Conservation (phyloP, 2,888 invertebrate species). For the Leptinotarsa juncta region DNA sequence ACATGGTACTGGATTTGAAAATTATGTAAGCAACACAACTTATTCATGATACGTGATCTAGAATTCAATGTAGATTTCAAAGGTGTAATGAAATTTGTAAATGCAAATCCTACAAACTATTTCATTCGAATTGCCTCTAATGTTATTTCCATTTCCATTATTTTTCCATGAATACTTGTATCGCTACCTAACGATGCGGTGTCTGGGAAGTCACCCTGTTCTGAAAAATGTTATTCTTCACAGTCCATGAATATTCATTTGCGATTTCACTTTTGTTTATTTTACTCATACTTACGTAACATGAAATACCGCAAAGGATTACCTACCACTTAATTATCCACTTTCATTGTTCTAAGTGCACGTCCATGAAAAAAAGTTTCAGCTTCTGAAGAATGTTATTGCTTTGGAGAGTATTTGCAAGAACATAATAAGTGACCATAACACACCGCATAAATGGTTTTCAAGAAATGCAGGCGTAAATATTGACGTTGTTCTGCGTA, state of each 20-base stretch:
- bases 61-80: too few relatives aligned
- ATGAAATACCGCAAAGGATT: not conserved
- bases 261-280: constrained; percentile 4
- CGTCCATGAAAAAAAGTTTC: not conserved
- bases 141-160: too few relatives aligned
- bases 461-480: not conserved
- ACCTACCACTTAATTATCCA: not conserved
- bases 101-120: too few relatives aligned
- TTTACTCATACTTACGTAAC: not conserved
- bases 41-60: too few relatives aligned
- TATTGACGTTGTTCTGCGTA: not conserved
- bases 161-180: too few relatives aligned
- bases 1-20: too few relatives aligned
- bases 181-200: too few relatives aligned
- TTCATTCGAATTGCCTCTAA: too few relatives aligned
- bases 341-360: constrained; percentile 3
- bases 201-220: too few relatives aligned
- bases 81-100: too few relatives aligned
- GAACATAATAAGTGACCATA: not conserved
- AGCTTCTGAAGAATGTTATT: constrained; percentile 6
- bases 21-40: too few relatives aligned
- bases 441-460: not conserved
- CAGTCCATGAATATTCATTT: not conserved
- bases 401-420: not conserved
- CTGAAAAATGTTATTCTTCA: too few relatives aligned